phyloP scores from a whole-genome alignment of 2,797 vertebrate genomes.

The Myotis findleyi region DNA sequence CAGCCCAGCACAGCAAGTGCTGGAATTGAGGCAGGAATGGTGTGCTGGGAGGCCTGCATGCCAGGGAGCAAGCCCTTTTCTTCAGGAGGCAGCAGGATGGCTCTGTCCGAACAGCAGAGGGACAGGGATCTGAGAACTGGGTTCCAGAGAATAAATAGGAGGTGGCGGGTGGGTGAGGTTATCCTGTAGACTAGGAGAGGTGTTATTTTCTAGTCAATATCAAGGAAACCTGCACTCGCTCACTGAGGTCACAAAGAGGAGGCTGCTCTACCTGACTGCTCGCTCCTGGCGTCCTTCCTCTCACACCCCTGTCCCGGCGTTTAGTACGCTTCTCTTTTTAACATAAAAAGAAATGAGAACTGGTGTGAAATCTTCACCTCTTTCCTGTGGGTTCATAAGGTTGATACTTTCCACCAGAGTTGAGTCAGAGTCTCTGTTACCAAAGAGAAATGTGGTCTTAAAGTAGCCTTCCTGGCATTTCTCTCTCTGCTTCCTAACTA shows the following conservation, averaged over 20 bases:
- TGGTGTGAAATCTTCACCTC: conserved; percentile 68
- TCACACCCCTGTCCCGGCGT: background rate
- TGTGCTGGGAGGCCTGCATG: background rate
- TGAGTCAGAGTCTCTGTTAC: conserved; percentile 75
- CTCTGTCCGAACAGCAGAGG: background rate
- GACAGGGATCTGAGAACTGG: background rate
- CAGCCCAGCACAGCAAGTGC: background rate
- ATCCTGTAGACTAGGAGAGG: background rate
- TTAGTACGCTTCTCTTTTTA: conserved; percentile 48
- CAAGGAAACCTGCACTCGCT: background rate
- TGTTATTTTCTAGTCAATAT: background rate
- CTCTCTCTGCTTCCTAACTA: conserved; percentile 31
- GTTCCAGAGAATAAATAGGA: background rate
- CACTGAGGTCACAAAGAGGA: conserved; percentile 7
- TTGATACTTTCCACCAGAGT: conserved; percentile 76
- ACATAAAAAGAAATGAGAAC: conserved; percentile 74
- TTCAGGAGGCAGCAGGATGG: background rate
- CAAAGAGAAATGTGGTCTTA: conserved; percentile 70
- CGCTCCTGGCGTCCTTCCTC: background rate
- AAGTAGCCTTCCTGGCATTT: conserved; percentile 62
- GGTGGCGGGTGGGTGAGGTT: background rate
- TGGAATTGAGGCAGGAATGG: background rate
- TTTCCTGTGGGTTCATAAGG: conserved; percentile 72
- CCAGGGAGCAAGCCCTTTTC: background rate
- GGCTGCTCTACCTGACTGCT: background rate